Percentiles rank a stretch among this genome's conserved stretches.
phyloP scores from a whole-genome alignment of 2,888 invertebrate species.

The Drosophila meridionalis region DNA sequence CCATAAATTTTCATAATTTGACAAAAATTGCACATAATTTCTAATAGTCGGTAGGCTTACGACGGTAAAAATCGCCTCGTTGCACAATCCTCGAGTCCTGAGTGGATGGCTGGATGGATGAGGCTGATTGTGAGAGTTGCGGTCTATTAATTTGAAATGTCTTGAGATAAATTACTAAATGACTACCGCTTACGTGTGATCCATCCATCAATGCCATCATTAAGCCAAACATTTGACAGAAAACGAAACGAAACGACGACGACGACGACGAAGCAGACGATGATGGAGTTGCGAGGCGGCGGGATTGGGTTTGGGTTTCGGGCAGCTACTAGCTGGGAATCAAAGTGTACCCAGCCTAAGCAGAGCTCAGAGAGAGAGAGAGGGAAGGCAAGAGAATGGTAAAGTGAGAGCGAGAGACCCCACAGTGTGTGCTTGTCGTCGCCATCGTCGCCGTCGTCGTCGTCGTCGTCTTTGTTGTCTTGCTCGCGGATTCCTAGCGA shows the following conservation, averaged over 20 bases:
- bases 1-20: slow-evolving; percentile 77
- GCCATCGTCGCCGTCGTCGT: slow-evolving; percentile 12
- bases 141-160: slow-evolving; percentile 81
- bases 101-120: slow-evolving; percentile 10
- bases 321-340: background rate
- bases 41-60: slow-evolving; percentile 40
- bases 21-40: slow-evolving; percentile 72
- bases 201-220: slow-evolving; percentile 82
- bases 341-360: slow-evolving; percentile 9
- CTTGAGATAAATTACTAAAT: slow-evolving; percentile 79
- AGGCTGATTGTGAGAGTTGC: slow-evolving; percentile 48
- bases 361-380: slow-evolving; percentile 18
- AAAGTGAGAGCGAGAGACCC: slow-evolving; percentile 52
- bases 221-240: slow-evolving; percentile 81
- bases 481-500: slow-evolving; percentile 30
- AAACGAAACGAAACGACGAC: slow-evolving; percentile 47
- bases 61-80: slow-evolving; percentile 59
- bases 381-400: slow-evolving; percentile 16
- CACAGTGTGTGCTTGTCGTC: slow-evolving; percentile 54
- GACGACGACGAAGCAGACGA: slow-evolving; percentile 13
- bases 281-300: slow-evolving; percentile 27
- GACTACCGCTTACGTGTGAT: slow-evolving; percentile 81
- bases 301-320: background rate
- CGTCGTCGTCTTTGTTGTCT: slow-evolving; percentile 15
- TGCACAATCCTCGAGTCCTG: slow-evolving; percentile 51